These are phyloP conservation scores for Merodon equestris DNA, from an alignment of 2,888 invertebrate species.

Conservation along the genomic window DNA sequence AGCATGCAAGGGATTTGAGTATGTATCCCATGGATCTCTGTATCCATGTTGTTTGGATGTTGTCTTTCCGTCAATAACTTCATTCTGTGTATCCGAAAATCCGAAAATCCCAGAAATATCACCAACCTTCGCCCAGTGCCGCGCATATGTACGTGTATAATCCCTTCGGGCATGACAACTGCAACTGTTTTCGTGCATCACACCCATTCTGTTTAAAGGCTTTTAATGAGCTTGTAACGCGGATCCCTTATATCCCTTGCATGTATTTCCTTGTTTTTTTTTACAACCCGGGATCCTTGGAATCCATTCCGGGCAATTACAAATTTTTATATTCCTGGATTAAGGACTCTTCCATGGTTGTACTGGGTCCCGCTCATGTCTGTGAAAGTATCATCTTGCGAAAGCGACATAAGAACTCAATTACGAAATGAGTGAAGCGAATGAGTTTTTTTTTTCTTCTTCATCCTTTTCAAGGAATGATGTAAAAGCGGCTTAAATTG, in stretches of 20 bases:
- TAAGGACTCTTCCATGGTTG: conserved; percentile 15
- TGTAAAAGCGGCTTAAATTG: conserved; percentile 58
- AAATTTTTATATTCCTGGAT: conserved; percentile 50
- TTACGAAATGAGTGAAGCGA: conserved; percentile 46
- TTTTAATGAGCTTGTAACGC: conserved; percentile 57
- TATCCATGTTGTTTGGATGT: conserved; percentile 16
- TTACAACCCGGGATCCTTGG: not conserved
- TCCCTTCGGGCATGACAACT: conserved; percentile 10
- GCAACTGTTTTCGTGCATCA: not conserved
- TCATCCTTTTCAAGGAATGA: conserved; percentile 23
- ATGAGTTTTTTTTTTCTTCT: conserved; percentile 23
- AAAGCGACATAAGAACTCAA: conserved; percentile 64
- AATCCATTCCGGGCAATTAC: conserved; percentile 44
- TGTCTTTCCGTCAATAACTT: not conserved
- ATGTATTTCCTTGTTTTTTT: not conserved
- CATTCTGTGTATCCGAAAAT: conserved; percentile 14
- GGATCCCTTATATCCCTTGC: conserved; percentile 2
- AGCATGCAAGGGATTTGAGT: conserved; percentile 18
- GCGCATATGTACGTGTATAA: conserved; percentile 8
- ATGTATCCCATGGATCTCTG: conserved; percentile 20
- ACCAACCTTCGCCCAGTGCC: conserved; percentile 22
- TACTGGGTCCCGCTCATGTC: too few species aligned
- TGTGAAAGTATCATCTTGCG: conserved; percentile 8
- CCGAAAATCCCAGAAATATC: conserved; percentile 40
- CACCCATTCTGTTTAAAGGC: conserved; percentile 37